phyloP scores from a whole-genome alignment of 2,113 vertebrate species.

The rabbit (Oryctolagus cuniculus) region DNA sequence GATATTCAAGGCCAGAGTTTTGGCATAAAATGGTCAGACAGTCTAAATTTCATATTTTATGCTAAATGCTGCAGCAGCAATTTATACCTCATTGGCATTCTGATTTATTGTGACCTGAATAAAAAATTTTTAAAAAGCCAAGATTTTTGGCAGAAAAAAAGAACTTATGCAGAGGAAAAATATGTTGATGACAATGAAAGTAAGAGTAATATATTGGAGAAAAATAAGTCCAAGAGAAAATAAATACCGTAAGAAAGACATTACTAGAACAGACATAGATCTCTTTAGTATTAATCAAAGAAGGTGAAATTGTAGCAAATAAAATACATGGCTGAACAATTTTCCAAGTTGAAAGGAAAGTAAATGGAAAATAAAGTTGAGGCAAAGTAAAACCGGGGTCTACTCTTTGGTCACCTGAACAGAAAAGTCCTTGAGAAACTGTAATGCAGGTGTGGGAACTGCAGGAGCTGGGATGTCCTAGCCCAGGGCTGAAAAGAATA shows the following conservation, averaged over 20 bases:
- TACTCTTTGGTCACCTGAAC: neutral
- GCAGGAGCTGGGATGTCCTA: no score
- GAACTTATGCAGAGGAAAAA: neutral
- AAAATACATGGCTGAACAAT: neutral
- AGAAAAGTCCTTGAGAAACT: neutral
- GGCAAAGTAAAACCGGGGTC: neutral
- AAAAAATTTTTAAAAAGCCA: neutral
- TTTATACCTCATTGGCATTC: neutral
- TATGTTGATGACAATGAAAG: neutral
- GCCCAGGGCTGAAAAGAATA: no score
- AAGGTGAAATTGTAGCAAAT: neutral
- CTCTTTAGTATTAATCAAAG: neutral
- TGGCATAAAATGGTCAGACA: neutral
- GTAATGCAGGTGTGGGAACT: accelerated
- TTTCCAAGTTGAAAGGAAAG: neutral
- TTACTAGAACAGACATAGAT: neutral
- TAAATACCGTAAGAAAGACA: neutral
- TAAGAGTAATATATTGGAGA: neutral
- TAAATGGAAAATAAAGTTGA: neutral
- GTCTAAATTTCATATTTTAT: neutral
- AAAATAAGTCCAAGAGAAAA: neutral
- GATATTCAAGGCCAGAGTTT: neutral
- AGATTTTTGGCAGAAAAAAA: neutral
- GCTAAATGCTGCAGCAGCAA: neutral
- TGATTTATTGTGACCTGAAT: neutral